These are phyloP conservation scores for Nymphicus hollandicus DNA, from an alignment of 2,113 vertebrate genomes.

Conservation along the genomic window DNA sequence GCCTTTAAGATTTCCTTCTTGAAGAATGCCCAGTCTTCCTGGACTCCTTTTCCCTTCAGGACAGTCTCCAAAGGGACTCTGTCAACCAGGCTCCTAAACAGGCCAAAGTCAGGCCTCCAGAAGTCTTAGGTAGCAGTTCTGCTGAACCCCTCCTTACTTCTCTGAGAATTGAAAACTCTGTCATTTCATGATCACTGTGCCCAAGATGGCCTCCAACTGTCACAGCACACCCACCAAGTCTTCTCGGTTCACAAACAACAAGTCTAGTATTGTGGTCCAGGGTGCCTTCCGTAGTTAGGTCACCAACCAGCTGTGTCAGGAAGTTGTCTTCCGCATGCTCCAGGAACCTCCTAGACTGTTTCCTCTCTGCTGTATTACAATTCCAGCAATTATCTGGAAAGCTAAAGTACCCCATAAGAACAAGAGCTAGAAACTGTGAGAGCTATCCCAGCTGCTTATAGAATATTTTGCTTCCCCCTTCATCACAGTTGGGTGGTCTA, in stretches of 20 bases:
- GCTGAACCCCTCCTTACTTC: not conserved
- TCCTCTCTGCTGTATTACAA: not conserved
- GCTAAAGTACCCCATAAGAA: not conserved
- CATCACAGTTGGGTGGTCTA: not conserved
- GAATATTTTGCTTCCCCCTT: not conserved
- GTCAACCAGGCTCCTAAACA: not conserved
- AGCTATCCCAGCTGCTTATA: not conserved
- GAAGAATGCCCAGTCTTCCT: not conserved
- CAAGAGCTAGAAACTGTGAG: not conserved
- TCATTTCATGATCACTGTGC: not conserved
- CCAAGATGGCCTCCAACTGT: too few species aligned
- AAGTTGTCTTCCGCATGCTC: not conserved
- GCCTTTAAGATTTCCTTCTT: not conserved
- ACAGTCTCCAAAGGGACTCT: not conserved
- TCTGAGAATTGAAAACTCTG: not conserved
- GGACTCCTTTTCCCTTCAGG: not conserved
- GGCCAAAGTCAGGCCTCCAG: not conserved
- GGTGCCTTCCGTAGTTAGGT: not conserved
- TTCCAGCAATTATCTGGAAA: not conserved
- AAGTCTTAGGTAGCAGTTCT: not conserved
- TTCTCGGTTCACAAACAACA: not conserved
- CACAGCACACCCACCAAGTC: accelerated
- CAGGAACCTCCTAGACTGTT: not conserved
- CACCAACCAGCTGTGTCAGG: not conserved
- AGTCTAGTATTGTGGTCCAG: not conserved